Conservation (phyloP, 1,140 invertebrate genomes). For the Drosophila miranda region DNA sequence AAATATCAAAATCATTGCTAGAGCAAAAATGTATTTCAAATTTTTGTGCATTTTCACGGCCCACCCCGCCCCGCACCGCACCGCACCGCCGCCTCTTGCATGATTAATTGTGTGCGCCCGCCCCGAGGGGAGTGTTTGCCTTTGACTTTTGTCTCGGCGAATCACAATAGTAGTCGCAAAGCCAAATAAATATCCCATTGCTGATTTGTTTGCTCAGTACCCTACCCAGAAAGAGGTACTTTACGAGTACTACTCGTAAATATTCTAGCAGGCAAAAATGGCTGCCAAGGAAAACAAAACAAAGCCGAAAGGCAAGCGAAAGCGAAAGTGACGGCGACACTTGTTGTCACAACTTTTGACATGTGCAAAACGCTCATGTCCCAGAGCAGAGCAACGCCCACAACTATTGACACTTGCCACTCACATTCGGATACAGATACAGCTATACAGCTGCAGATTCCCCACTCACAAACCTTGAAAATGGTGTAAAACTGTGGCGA, state of each 20-base stretch:
- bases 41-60: constrained; percentile 66
- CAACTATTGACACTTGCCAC: constrained; percentile 76
- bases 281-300: constrained; percentile 20
- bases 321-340: constrained; percentile 51
- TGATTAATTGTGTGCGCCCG: constrained; percentile 65
- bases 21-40: constrained; percentile 62
- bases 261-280: constrained; percentile 45
- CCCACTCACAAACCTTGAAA: constrained; percentile 67
- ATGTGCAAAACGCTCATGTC: constrained; percentile 54
- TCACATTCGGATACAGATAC: constrained; percentile 31
- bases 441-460: neutral
- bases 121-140: constrained; percentile 51
- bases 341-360: constrained; percentile 74
- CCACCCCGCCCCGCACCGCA: constrained; percentile 11
- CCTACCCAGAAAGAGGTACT: too few relatives aligned
- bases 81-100: constrained; percentile 23
- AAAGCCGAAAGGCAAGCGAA: neutral
- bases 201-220: constrained; percentile 48
- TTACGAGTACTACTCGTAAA: constrained; percentile 27
- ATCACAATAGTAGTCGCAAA: constrained; percentile 51
- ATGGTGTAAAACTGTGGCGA: constrained; percentile 64
- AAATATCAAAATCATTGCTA: constrained; percentile 69
- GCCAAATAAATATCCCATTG: constrained; percentile 45
- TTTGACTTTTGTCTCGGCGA: constrained; percentile 65
- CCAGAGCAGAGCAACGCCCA: constrained; percentile 51